Base-by-base conservation (phyloP, 30 jellyfish, hydroid and myxozoan species). In the Hydra vulgaris region DNA sequence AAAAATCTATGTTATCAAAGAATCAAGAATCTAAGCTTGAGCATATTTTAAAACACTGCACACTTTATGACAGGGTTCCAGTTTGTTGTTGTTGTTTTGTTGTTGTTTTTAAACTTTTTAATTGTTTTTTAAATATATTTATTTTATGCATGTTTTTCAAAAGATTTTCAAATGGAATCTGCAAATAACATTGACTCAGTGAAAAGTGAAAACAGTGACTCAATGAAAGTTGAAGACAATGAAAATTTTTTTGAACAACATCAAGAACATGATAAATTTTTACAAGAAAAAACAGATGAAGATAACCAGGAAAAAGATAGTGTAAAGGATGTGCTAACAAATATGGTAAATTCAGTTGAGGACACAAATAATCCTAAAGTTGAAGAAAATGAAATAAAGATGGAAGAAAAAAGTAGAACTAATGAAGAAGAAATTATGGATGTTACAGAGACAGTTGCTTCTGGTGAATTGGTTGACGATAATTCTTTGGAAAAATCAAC, bases 131-230 rank as follows among this genome's bases (percentile, higher is more conserved):
- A 40, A 40, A 40, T 40, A 12, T 40, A 40, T 20, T n/a, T 68
- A 68, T 68, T 68, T 68, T 68, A 15, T 68, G 75, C 75, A 68
- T 68, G 75, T 68, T 68, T 68, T 68, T 68, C 25, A n/a, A 23
- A 54, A 26, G 83, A 27, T 53, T 4, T 12, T 26, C 54, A 8
- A 18, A 27, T 15, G 20, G 85, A 78, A 78, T 54, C 23, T 0
- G 53, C 79, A 23, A 78, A 23, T 61, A 75, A 54, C 54, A 56
- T 18, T 1, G 88, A 54, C 67, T 20, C 19, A 1, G 52, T 18
- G 67, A 26, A 68, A 71, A 88, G 15, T 67, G 86, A 8, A 40
- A 86, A 78, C n/a, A 83, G 21, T 23, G 88, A 70, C 67, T 20
- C 19, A 1, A 54, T 18, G 67, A 26, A 68, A 71, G 88, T 0